phyloP scores from a whole-genome alignment of 1,140 invertebrate genomes.

The Macrobrachium nipponense region DNA sequence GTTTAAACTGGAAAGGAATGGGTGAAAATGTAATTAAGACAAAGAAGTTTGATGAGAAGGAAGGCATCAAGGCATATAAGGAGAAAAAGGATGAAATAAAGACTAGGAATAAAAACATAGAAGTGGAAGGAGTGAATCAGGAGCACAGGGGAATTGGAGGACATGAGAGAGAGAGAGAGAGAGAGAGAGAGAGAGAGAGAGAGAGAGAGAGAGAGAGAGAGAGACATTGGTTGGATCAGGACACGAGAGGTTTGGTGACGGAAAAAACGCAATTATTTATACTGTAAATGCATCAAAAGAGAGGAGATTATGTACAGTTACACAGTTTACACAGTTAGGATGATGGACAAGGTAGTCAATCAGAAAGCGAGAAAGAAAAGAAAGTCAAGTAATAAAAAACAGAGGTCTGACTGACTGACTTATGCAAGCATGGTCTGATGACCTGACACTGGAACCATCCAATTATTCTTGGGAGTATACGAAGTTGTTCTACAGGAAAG shows the following conservation, averaged over 20 bases:
- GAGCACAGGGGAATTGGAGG: too few species aligned
- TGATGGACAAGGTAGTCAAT: neutral
- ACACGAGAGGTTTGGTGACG: too few species aligned
- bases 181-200: too few species aligned
- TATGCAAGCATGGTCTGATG: too few species aligned
- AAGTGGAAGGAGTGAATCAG: too few species aligned
- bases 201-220: too few species aligned
- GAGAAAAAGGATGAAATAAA: neutral
- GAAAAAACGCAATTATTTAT: too few species aligned
- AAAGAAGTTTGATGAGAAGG: neutral
- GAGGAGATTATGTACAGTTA: neutral
- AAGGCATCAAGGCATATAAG: neutral
- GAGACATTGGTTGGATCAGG: too few species aligned
- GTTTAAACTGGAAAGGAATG: neutral
- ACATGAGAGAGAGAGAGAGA: too few species aligned
- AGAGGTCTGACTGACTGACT: neutral
- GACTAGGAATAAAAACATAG: neutral
- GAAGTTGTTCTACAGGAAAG: too few species aligned
- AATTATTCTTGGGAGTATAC: too few species aligned
- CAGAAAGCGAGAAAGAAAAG: neutral
- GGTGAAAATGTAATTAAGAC: neutral
- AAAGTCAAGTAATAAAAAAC: neutral
- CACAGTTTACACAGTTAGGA: neutral
- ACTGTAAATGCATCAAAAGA: neutral
- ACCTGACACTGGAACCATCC: too few species aligned